Percentiles rank a stretch among this genome's conserved stretches.
These are phyloP conservation scores for Stegastes partitus DNA, from an alignment of 2,113 vertebrate species.

Conservation along the genomic window DNA sequence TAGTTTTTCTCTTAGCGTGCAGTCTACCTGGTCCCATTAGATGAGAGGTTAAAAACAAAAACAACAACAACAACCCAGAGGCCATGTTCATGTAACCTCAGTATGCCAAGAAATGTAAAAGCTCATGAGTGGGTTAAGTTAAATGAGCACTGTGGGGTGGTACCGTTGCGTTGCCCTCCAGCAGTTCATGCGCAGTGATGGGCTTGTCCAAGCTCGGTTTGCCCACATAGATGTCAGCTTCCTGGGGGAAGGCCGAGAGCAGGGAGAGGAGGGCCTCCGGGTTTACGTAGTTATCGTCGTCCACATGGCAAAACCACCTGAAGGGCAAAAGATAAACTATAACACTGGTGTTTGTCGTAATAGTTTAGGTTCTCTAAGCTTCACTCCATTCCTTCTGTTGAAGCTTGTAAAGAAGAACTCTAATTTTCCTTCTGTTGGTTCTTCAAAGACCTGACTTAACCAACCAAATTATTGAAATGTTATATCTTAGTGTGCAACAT, in stretches of 20 bases:
- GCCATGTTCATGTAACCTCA: not conserved
- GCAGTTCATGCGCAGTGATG: slow-evolving; percentile 86
- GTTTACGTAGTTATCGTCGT: slow-evolving; percentile 95
- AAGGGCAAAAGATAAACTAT: slow-evolving; percentile 2
- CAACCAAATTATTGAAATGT: not conserved
- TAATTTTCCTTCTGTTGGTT: slow-evolving; percentile 18
- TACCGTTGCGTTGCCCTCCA: slow-evolving; percentile 89
- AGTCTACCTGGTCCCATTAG: no score
- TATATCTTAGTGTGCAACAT: not conserved
- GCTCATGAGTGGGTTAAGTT: not conserved
- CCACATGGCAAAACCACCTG: slow-evolving; percentile 94
- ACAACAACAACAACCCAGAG: no score
- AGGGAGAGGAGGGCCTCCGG: slow-evolving; percentile 85
- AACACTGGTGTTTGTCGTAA: not conserved
- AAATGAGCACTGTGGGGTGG: not conserved
- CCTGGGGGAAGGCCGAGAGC: slow-evolving; percentile 83
- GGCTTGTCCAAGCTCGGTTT: slow-evolving; percentile 93
- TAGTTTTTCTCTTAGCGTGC: not conserved
- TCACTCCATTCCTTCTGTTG: not conserved
- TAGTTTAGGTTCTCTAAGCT: not conserved
- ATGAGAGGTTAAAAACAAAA: no score
- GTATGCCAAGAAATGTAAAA: not conserved
- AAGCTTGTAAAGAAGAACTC: not conserved
- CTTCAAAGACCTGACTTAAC: no score
- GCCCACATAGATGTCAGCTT: slow-evolving; percentile 89